Base-by-base conservation (phyloP, 2,113 vertebrate species). In the Anthoscopus minutus region DNA sequence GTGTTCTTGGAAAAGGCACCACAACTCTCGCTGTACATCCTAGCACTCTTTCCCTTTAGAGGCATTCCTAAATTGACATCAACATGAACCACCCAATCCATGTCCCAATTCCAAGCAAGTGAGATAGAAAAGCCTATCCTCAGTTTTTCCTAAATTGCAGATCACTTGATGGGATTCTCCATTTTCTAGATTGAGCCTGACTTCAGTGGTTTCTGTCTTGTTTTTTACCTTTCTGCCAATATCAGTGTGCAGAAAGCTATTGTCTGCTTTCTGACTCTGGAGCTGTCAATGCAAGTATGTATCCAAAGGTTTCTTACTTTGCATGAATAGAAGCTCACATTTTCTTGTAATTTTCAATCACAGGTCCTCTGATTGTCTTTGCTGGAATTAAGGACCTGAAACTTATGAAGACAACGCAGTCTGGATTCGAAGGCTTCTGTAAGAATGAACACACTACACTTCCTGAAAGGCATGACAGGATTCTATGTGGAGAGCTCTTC, bases 401-500 rank as follows among this genome's bases (percentile, higher is more conserved):
- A 69, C 96, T 99, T 71, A 97, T 99, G 96, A 99, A 99, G 97
- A 99, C 99, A 28, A 99, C 99, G 4, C 98, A 99, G 96, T 99
- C 99, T 47, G 99, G 99, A 87, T 99, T 99, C 73, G 98, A 98
- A 94, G 98, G 98, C 21, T 99, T 99, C 94, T 91, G 97, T 37
- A 98, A 95, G 88, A 98, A 99, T 69, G 98, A 98, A 70, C 98
- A 99, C 88, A 99, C 99, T 20, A 99, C 99, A 2, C 98, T 99
- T 89, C 98, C 98, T 7, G 99, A 99, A 7, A 97, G 97, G 93
- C 98, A 97, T 7, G 99, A 99, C 96, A 97, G 99, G 69, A 98
- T 98, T 97, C 98, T 99, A 61, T 99, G 99, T 38, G 99, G 98
- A 53, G 97, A 98, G 31, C 97, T 99, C 23, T 98, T 98, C 56